Conservation (phyloP, 2,113 vertebrate species). For the Stigmatopora nigra region DNA sequence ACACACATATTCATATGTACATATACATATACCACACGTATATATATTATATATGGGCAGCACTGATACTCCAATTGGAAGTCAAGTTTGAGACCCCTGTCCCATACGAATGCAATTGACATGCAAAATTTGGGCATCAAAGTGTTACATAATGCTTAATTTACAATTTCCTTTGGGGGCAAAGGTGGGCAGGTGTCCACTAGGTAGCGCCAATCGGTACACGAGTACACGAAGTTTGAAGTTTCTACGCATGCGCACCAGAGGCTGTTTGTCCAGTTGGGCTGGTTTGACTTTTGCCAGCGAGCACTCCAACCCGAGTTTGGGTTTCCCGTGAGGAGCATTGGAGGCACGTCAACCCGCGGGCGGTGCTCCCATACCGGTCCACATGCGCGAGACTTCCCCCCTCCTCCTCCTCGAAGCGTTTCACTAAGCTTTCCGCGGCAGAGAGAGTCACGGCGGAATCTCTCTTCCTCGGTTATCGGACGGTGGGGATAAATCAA, state of each 20-base stretch:
- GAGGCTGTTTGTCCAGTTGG: constrained; percentile 73
- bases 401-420: constrained; percentile 6
- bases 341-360: constrained; percentile 1
- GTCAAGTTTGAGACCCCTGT: no score
- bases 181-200: background rate
- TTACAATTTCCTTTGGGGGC: no score
- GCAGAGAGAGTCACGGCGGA: constrained; percentile 44
- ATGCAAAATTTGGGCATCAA: no score
- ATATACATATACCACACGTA: no score
- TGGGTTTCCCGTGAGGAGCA: constrained; percentile 46
- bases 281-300: constrained; percentile 73
- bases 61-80: no score
- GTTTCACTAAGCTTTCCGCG: constrained; percentile 36
- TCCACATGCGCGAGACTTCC: constrained; percentile 19
- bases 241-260: constrained; percentile 71
- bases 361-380: constrained; percentile 2
- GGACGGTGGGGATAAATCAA: constrained; percentile 18
- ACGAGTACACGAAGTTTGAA: constrained; percentile 64
- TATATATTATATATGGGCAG: no score
- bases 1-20: no score
- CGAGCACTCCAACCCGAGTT: constrained; percentile 50
- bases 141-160: no score
- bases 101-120: no score
- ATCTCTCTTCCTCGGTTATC: constrained; percentile 44
- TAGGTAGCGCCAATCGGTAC: constrained; percentile 62